Percentiles rank a stretch among this genome's conserved stretches.
Evolutionary conservation across 2,888 invertebrate genomes (phyloP).

Genomic region (Peribatodes rhomboidaria): DNA sequence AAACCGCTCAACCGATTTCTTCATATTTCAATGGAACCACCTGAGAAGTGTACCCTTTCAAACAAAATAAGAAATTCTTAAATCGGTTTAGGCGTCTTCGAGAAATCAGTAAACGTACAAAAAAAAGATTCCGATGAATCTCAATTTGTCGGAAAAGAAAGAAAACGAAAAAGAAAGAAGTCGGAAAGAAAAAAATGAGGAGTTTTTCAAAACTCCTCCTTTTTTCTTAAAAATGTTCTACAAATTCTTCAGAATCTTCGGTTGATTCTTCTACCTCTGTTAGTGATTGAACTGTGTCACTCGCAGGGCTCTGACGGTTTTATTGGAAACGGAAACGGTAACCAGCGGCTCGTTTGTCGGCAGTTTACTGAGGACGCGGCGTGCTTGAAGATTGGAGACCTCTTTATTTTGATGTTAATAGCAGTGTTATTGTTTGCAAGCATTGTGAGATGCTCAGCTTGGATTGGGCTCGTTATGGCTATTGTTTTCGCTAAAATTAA

Average conservation of each 20-base stretch:
- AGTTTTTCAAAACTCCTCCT: too few relatives aligned
- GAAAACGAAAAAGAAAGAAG: too few relatives aligned
- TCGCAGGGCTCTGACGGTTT: conserved; percentile 23
- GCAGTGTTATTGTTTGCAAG: background rate
- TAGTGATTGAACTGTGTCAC: conserved; percentile 17
- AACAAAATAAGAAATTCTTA: too few relatives aligned
- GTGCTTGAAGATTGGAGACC: conserved; percentile 11
- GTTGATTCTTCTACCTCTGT: background rate
- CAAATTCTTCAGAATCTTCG: background rate
- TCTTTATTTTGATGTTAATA: conserved; percentile 28
- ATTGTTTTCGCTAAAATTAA: conserved; percentile 3
- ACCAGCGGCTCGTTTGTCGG: conserved; percentile 32
- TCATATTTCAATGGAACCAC: too few relatives aligned
- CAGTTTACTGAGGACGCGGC: conserved; percentile 19
- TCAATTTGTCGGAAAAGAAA: too few relatives aligned
- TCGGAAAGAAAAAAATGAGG: too few relatives aligned
- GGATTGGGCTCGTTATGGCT: background rate
- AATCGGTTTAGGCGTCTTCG: too few relatives aligned
- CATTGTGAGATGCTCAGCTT: background rate
- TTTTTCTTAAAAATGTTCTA: too few relatives aligned
- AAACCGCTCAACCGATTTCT: too few relatives aligned
- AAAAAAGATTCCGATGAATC: too few relatives aligned
- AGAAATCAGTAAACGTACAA: too few relatives aligned
- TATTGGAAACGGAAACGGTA: conserved; percentile 38
- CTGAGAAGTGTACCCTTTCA: too few relatives aligned